Conservation (phyloP, 2,113 vertebrate species). For the Pelodiscus sinensis region DNA sequence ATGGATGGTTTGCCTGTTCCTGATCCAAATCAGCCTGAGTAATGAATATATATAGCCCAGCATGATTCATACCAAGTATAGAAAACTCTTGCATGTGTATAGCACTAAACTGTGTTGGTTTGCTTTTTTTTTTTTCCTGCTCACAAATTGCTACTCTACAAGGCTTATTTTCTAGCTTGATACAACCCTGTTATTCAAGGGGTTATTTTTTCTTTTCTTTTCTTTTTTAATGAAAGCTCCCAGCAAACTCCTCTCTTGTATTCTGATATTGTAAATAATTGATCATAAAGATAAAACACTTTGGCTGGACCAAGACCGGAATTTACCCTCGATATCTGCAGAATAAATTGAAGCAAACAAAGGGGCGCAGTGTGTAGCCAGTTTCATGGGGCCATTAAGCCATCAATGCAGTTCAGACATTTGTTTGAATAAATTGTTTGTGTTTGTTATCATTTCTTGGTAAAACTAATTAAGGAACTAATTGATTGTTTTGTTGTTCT, state of each 20-base stretch:
- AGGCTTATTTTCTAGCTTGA: constrained; percentile 45
- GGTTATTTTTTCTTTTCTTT: neutral
- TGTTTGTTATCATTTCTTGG: constrained; percentile 85
- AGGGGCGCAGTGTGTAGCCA: constrained; percentile 49
- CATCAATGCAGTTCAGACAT: constrained; percentile 70
- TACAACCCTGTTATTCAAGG: constrained; percentile 51
- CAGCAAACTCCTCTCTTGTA: constrained; percentile 62
- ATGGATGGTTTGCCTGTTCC: neutral
- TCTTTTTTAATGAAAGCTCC: constrained; percentile 65
- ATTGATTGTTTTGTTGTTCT: constrained; percentile 88
- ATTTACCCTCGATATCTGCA: constrained; percentile 69
- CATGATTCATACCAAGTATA: neutral
- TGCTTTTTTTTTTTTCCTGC: constrained; percentile 2
- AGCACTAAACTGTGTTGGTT: neutral
- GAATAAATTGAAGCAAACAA: constrained; percentile 72
- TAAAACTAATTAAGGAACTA: constrained; percentile 87
- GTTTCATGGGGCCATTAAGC: constrained; percentile 77
- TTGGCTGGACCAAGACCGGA: constrained; percentile 70
- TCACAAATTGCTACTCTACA: neutral
- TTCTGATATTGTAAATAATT: constrained; percentile 81
- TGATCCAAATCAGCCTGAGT: neutral
- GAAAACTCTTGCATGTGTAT: constrained; percentile 39
- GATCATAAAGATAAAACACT: constrained; percentile 78
- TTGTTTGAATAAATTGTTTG: constrained; percentile 83
- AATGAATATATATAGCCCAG: neutral